Conservation (phyloP, 2,113 vertebrate species). For the Okapia johnstoni region DNA sequence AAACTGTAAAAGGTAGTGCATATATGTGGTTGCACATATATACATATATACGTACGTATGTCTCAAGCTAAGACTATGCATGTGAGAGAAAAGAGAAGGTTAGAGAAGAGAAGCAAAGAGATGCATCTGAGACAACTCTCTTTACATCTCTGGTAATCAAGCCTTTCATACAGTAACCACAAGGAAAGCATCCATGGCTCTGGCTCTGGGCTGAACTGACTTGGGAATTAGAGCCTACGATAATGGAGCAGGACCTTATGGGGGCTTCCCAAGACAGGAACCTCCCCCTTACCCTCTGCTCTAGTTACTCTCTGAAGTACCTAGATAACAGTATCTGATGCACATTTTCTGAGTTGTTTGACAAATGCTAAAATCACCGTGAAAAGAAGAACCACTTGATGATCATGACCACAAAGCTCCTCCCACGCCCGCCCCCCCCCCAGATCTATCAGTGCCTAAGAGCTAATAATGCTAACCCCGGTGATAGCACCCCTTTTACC, state of each 20-base stretch:
- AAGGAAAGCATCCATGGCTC: background rate
- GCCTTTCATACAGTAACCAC: background rate
- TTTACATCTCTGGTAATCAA: background rate
- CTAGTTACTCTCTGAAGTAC: background rate
- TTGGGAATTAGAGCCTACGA: background rate
- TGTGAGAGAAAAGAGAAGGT: background rate
- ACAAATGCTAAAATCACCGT: background rate
- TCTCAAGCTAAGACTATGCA: background rate
- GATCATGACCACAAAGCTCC: background rate
- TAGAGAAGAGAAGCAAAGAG: background rate
- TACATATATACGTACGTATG: background rate
- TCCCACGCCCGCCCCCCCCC: background rate
- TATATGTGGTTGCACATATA: background rate
- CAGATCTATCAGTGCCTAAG: background rate
- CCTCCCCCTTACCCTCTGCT: background rate
- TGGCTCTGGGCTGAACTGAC: background rate
- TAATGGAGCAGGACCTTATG: background rate
- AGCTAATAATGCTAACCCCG: background rate
- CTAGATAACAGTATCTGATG: background rate
- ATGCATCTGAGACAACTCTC: background rate
- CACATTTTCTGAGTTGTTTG: background rate
- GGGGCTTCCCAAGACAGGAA: background rate
- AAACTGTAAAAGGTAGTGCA: background rate
- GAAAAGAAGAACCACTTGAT: background rate
- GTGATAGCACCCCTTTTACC: background rate